phyloP scores from a whole-genome alignment of 2,888 invertebrate species.

The Corbicula japonica region DNA sequence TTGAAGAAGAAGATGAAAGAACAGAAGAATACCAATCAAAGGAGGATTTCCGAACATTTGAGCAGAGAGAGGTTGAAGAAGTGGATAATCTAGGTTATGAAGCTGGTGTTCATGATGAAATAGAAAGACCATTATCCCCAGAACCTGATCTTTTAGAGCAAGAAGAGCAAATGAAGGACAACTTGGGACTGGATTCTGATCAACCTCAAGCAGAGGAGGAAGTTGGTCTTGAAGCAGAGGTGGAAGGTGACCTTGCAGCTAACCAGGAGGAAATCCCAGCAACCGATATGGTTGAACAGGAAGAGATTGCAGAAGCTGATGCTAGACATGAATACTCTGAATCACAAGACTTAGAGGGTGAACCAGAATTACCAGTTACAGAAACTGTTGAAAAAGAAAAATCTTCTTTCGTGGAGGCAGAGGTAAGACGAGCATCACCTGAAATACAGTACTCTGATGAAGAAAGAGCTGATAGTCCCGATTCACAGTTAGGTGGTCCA shows the following conservation, averaged over 20 bases:
- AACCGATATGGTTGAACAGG: neutral
- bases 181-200: too few species aligned
- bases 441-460: slow-evolving; percentile 45
- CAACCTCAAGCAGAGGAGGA: too few species aligned
- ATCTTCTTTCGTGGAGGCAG: too few species aligned
- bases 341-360: neutral
- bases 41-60: slow-evolving; percentile 3
- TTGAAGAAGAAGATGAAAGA: neutral
- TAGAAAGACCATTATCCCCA: slow-evolving; percentile 54
- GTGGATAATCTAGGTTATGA: slow-evolving; percentile 7
- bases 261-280: slow-evolving; percentile 27
- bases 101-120: slow-evolving; percentile 30
- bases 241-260: slow-evolving; percentile 27
- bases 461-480: slow-evolving; percentile 61
- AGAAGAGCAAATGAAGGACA: too few species aligned
- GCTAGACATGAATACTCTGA: neutral
- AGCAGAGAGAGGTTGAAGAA: neutral
- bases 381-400: too few species aligned
- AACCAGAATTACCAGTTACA: slow-evolving; percentile 1
- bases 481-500: slow-evolving; percentile 48
- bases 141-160: slow-evolving; percentile 55
- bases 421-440: too few species aligned
- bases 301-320: slow-evolving; percentile 11
- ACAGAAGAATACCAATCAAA: neutral
- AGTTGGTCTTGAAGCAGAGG: too few species aligned